Percentiles rank a stretch among this genome's conserved stretches.
phyloP scores from a whole-genome alignment of 2,888 invertebrate species.

The Philereme vetulata region DNA sequence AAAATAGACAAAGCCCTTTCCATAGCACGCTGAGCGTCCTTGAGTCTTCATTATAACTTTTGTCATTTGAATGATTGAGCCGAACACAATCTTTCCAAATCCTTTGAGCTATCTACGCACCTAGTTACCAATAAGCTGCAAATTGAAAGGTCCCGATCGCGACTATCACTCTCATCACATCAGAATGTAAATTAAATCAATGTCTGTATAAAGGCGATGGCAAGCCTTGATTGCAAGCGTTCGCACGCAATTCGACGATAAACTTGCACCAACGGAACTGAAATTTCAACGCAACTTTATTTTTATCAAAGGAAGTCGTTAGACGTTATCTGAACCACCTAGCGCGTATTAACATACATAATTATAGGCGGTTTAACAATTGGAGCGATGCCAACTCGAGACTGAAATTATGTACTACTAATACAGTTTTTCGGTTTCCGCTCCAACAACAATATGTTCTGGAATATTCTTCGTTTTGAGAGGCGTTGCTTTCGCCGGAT shows the following conservation, averaged over 20 bases:
- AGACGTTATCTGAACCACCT: slow-evolving; percentile 80
- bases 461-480: slow-evolving; percentile 56
- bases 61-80: background rate
- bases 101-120: slow-evolving; percentile 31
- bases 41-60: too few relatives aligned
- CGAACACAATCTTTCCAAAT: slow-evolving; percentile 18
- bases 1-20: too few relatives aligned
- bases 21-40: too few relatives aligned
- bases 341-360: slow-evolving; percentile 81
- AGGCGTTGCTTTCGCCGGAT: slow-evolving; percentile 53
- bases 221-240: slow-evolving; percentile 67
- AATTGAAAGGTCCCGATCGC: slow-evolving; percentile 55
- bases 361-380: slow-evolving; percentile 80
- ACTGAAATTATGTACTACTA: slow-evolving; percentile 67
- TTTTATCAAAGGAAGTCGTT: slow-evolving; percentile 83
- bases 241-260: slow-evolving; percentile 79
- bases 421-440: slow-evolving; percentile 74
- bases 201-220: slow-evolving; percentile 80
- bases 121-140: slow-evolving; percentile 35
- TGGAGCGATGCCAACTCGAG: slow-evolving; percentile 74
- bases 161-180: slow-evolving; percentile 57
- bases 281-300: slow-evolving; percentile 83
- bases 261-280: slow-evolving; percentile 80
- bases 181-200: slow-evolving; percentile 77
- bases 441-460: slow-evolving; percentile 65